These are phyloP conservation scores for Neolamprologus kungweensis DNA, from an alignment of 2,113 vertebrate genomes.

Conservation along the genomic window DNA sequence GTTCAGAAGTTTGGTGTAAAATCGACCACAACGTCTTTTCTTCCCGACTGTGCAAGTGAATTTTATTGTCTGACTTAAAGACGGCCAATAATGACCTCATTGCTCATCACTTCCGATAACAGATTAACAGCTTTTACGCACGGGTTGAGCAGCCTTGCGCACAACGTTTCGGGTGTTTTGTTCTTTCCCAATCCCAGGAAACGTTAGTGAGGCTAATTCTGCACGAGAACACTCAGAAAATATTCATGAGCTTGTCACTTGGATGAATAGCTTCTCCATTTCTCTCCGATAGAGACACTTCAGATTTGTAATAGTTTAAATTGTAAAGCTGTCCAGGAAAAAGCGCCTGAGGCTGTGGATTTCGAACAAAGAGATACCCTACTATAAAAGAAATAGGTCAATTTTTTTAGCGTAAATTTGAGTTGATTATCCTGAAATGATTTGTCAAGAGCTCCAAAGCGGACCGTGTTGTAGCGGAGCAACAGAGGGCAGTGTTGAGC, in stretches of 20 bases:
- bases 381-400: background rate
- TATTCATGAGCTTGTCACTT: conserved; percentile 13
- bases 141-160: background rate
- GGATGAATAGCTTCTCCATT: background rate
- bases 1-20: background rate
- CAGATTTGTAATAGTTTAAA: background rate
- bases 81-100: background rate
- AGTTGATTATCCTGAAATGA: background rate
- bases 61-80: background rate
- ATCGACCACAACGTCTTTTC: background rate
- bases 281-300: background rate
- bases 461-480: background rate
- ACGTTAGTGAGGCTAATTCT: background rate
- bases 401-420: background rate
- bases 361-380: background rate
- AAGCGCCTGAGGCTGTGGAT: background rate
- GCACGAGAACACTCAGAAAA: background rate
- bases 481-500: conserved; percentile 72
- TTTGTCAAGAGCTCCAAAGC: background rate
- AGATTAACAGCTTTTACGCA: conserved; percentile 17
- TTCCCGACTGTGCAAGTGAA: too few species aligned
- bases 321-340: background rate
- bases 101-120: background rate
- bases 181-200: background rate
- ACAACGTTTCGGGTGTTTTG: background rate